Evolutionary conservation across 2,113 vertebrate genomes (phyloP).

Genomic region (Ictidomys tridecemlineatus): DNA sequence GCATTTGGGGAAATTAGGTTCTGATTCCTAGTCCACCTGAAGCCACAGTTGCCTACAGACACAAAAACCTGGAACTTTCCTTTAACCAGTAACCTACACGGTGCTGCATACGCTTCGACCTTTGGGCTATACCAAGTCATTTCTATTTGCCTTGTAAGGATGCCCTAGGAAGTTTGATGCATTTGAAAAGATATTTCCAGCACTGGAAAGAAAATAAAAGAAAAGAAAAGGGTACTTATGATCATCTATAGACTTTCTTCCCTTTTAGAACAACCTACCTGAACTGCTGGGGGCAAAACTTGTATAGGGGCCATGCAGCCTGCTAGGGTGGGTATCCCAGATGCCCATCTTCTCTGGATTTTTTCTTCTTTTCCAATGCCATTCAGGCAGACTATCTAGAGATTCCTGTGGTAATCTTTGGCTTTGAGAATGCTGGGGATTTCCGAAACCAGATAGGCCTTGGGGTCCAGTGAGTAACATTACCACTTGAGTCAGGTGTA

Average conservation of each 20-base stretch:
- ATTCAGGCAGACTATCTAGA: neutral
- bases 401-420: neutral
- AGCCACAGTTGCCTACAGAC: conserved; percentile 58
- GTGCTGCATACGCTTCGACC: neutral
- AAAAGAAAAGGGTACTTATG: neutral
- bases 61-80: neutral
- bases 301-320: neutral
- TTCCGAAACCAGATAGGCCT: neutral
- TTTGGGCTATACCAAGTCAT: neutral
- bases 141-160: neutral
- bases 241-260: neutral
- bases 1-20: conserved; percentile 78
- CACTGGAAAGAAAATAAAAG: too few relatives aligned
- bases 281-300: neutral
- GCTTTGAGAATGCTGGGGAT: neutral
- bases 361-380: neutral
- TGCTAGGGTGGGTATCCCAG: neutral
- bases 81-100: neutral
- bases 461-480: neutral
- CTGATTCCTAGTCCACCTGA: conserved; percentile 75
- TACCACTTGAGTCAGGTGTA: neutral
- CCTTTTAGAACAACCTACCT: conserved; percentile 38
- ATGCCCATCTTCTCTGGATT: neutral
- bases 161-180: neutral
- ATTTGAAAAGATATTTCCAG: neutral